These are phyloP conservation scores for Tenthredo notha DNA, from an alignment of 2,888 invertebrate species.

Conservation along the genomic window DNA sequence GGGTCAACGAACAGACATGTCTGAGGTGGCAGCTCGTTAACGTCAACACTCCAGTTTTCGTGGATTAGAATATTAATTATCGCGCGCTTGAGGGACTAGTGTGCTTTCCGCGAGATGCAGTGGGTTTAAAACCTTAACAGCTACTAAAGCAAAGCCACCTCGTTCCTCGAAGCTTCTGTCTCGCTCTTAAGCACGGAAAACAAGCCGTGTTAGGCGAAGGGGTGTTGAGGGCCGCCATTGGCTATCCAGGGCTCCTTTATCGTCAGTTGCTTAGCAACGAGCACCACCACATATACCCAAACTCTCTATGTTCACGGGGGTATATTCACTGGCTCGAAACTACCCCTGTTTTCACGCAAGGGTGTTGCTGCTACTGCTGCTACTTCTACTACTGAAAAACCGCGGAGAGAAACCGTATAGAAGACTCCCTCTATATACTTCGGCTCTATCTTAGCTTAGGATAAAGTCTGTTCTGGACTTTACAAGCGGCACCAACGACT, in stretches of 20 bases:
- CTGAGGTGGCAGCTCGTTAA: constrained; percentile 44
- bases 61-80: constrained; percentile 73
- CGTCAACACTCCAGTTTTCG: constrained; percentile 45
- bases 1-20: constrained; percentile 34
- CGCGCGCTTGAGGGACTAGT: constrained; percentile 54
- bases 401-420: neutral
- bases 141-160: constrained; percentile 76
- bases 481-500: neutral
- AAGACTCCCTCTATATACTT: neutral
- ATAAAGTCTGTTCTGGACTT: neutral
- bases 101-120: constrained; percentile 54
- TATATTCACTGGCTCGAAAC: constrained; percentile 64
- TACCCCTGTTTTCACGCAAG: constrained; percentile 66
- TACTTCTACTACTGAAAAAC: neutral
- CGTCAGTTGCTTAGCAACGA: constrained; percentile 76
- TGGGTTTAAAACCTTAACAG: constrained; percentile 76
- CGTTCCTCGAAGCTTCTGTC: constrained; percentile 63
- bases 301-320: constrained; percentile 59
- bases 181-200: constrained; percentile 75
- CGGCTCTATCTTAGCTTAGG: constrained; percentile 8
- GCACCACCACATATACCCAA: constrained; percentile 67
- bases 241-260: constrained; percentile 76
- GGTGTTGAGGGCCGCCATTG: constrained; percentile 77
- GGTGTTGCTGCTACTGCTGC: constrained; percentile 56
- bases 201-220: constrained; percentile 76